These are phyloP conservation scores for Spermophilus dauricus DNA, from an alignment of 2,113 vertebrate genomes.

Conservation along the genomic window DNA sequence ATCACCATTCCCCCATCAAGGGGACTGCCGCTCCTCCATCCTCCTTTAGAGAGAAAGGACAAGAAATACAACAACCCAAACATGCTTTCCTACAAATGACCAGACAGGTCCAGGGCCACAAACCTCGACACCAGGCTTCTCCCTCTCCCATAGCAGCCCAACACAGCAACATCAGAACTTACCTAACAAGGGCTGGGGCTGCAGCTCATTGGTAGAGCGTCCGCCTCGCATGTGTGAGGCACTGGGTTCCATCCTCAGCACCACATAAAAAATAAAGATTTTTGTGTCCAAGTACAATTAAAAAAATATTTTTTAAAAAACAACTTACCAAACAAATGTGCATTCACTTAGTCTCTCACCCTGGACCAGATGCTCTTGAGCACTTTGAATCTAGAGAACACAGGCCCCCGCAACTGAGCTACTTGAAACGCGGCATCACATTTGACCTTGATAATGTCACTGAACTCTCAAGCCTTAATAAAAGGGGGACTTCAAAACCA, in stretches of 20 bases:
- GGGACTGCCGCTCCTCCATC: not conserved
- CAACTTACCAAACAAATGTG: not conserved
- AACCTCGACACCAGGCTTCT: accelerated
- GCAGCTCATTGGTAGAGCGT: no score
- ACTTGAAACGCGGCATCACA: not conserved
- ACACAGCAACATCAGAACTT: not conserved
- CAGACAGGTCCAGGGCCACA: not conserved
- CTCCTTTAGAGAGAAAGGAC: not conserved
- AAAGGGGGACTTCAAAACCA: not conserved
- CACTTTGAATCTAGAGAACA: not conserved
- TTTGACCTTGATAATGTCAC: not conserved
- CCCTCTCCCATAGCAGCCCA: not conserved
- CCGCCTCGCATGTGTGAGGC: no score
- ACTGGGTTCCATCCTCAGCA: no score
- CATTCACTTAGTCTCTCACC: not conserved
- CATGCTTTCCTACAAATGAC: not conserved
- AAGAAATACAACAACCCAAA: not conserved
- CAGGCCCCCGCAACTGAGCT: no score
- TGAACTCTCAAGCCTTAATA: not conserved
- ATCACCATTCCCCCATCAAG: not conserved
- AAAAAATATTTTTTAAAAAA: no score
- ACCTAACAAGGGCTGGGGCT: no score
- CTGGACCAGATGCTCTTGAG: not conserved
- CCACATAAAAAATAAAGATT: no score
- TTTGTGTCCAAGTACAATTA: no score